phyloP scores from a whole-genome alignment of 1,140 invertebrate genomes.

The Theocolax elegans region DNA sequence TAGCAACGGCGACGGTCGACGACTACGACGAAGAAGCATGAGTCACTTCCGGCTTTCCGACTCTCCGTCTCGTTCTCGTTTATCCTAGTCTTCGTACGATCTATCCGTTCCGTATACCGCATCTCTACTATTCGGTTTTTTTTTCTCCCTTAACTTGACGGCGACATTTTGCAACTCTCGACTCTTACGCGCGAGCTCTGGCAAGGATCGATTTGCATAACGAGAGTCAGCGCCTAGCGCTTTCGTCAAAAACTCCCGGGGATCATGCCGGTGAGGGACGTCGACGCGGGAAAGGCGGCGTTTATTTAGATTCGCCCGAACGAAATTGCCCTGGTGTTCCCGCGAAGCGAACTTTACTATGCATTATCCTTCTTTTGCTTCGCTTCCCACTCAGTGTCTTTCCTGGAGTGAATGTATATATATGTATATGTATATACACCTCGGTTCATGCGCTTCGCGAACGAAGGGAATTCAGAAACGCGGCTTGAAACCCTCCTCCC shows the following conservation, averaged over 20 bases:
- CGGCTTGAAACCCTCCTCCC: too few relatives aligned
- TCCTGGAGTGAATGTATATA: too few relatives aligned
- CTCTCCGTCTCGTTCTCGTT: background rate
- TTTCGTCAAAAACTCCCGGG: constrained; percentile 11
- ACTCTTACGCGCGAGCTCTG: too few relatives aligned
- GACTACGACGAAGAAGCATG: too few relatives aligned
- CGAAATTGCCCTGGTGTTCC: constrained; percentile 5
- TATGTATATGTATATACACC: too few relatives aligned
- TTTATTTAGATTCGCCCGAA: constrained; percentile 25
- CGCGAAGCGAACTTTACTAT: background rate
- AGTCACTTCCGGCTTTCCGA: constrained; percentile 39
- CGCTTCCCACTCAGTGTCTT: background rate
- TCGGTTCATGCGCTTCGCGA: background rate
- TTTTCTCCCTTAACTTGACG: too few relatives aligned
- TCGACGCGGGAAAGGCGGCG: background rate
- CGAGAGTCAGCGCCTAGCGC: constrained; percentile 11
- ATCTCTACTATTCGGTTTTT: too few relatives aligned
- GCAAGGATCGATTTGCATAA: constrained; percentile 31
- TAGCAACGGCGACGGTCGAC: too few relatives aligned
- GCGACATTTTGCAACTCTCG: background rate
- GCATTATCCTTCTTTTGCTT: background rate
- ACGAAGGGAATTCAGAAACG: background rate
- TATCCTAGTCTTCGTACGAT: background rate
- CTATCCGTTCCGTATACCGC: background rate
- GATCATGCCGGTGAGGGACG: background rate